Conservation (phyloP, 1,140 invertebrate species). For the Asobara japonica region DNA sequence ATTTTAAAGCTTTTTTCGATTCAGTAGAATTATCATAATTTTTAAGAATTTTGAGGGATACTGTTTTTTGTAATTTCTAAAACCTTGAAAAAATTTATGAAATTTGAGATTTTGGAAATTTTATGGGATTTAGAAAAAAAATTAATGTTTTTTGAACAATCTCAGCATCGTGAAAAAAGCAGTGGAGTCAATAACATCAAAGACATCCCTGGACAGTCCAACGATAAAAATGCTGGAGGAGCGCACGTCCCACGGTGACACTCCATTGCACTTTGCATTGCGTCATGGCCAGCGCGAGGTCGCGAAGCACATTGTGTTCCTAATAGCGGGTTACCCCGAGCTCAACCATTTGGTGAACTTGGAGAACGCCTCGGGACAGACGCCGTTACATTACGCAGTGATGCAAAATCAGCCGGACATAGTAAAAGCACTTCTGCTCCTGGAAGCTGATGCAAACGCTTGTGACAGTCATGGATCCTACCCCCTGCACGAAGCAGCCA, state of each 20-base stretch:
- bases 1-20: too few species aligned
- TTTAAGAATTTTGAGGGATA: too few species aligned
- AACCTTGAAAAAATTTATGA: too few species aligned
- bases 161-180: conserved; percentile 41
- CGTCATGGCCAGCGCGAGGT: conserved; percentile 49
- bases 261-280: conserved; percentile 54
- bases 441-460: conserved; percentile 65
- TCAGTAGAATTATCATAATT: too few species aligned
- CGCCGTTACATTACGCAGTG: conserved; percentile 66
- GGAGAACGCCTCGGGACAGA: conserved; percentile 57
- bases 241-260: conserved; percentile 52
- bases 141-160: too few species aligned
- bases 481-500: conserved; percentile 66
- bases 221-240: conserved; percentile 47
- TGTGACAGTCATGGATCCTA: conserved; percentile 65
- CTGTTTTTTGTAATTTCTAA: too few species aligned
- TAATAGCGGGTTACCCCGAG: conserved; percentile 45
- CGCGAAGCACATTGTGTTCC: conserved; percentile 46
- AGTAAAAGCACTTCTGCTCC: conserved; percentile 55
- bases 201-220: conserved; percentile 28
- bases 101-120: too few species aligned
- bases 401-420: conserved; percentile 59
- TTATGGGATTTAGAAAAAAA: too few species aligned
- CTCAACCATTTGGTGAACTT: conserved; percentile 47
- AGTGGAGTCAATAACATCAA: conserved; percentile 27